Evolutionary conservation across 2,888 invertebrate species (phyloP), one percentile per base, ranked within the genome.

Genomic region (Saturnia japonica): DNA sequence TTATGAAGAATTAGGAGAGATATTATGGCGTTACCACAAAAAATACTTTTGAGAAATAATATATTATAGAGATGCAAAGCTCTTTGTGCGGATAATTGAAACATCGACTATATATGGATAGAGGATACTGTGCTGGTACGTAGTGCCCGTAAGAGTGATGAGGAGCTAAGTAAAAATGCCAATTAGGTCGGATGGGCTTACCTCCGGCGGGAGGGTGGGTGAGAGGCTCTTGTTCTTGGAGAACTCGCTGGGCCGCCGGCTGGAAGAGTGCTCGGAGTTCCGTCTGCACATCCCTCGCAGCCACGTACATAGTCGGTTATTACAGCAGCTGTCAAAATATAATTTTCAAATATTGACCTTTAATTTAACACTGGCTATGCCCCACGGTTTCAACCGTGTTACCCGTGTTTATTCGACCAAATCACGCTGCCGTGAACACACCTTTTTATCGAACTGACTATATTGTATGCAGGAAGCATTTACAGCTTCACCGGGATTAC

Each of bases 191-290:
- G 16, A 64, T 8, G 14, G n/a, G 0, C 78, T 76, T 54, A 95
- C 96, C 93, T 96, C 96, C 45, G 95, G 95, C 0, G 96, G 95
- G 43, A 95, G 86, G 0, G 95, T 95, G n/a, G 95, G 95, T 0
- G 96, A 95, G 67, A 96, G 87, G 78, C 96, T 96, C 83, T 96
- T 95, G 87, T 96, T 96, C 85, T 96, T 96, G 77, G 95, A 95
- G 85, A 95, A 94, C 84, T 96, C 89, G 76, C 96, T 96, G 72
- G 95, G 94, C 64, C 96, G 91, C 14, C 96, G 89, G 77, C 95
- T 95, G n/a, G 94, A 93, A 0, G 91, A 87, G 71, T 92, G 94
- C 71, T 94, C 93, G 16, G 88, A 84, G 54, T 85, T 82, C 0
- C 90, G 92, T 2, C 95, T 92, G 74, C 95, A 95, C 89, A 79